Evolutionary conservation across 35 echinoderm and acorn worm genomes (phyloP), one percentile per base, ranked within the genome.

Genomic region (Ophiothrix spiculata): DNA sequence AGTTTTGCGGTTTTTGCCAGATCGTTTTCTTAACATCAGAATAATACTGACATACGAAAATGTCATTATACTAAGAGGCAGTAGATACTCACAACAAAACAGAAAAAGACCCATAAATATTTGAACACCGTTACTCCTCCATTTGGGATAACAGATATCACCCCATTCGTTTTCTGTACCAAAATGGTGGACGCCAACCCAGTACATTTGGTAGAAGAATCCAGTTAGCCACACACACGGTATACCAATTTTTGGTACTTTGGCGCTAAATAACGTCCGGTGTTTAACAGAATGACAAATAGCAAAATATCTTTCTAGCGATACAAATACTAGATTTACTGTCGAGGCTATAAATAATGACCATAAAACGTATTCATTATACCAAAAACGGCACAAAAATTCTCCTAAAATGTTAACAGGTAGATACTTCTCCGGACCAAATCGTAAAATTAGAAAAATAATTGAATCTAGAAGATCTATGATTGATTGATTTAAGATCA

Each of bases 1-100:
- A 0, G 83, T 76, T 37, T 90, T 97, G 0, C 87, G 87, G 13
- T 64, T 63, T 15, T 41, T 60, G 25, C 82, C 64, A 0, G 80
- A 79, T 33, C 87, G 94, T 14, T 82, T 84, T 23, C 85, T 92
- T 32, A 97, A 40, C 94, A 84, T 92, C 1, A 87, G 16, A 12
- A 97, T 90, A 46, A 97, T 97, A 32, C 79, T 92, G 33, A 90
- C 56, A 79, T 97, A 97, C 33, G 94, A 89, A 39, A 93, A 97
- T 35, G 81, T 85, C 91, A 93, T 93, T 8, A 93, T 78, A 28
- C 56, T 34, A 0, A 93, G 77, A 1, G 91, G 91, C 33, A 93
- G 79, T 19, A 93, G 75, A 74, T 93, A 93, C 46, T 89, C 86
- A 33, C 89, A 75, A 10, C 56, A 29, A 56, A 93, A 93, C 0